Conservation (phyloP, 2,888 invertebrate genomes). For the Drosophila neonasuta region DNA sequence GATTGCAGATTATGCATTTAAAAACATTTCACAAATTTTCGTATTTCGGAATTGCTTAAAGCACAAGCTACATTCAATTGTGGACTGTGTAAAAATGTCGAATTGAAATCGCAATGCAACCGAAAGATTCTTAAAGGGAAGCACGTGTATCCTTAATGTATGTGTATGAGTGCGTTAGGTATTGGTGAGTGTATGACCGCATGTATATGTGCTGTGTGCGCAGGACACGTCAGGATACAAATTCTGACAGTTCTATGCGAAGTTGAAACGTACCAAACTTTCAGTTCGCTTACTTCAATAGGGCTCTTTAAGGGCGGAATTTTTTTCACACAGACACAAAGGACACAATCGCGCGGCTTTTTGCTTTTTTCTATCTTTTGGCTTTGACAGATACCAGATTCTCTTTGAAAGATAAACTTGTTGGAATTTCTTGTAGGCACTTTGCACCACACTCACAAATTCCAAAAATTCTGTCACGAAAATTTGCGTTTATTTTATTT, state of each 20-base stretch:
- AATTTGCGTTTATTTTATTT: constrained; percentile 34
- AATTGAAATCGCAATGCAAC: constrained; percentile 19
- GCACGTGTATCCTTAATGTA: constrained; percentile 63
- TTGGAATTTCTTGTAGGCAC: constrained; percentile 40
- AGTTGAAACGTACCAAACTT: constrained; percentile 67
- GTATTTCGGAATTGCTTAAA: constrained; percentile 46
- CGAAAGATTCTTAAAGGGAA: constrained; percentile 29
- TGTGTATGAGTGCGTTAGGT: constrained; percentile 12
- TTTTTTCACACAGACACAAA: constrained; percentile 48
- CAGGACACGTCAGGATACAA: constrained; percentile 73
- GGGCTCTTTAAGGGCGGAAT: constrained; percentile 66
- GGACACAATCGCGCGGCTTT: constrained; percentile 38
- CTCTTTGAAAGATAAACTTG: constrained; percentile 29
- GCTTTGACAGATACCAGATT: constrained; percentile 24
- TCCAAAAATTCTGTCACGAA: constrained; percentile 22
- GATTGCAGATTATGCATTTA: constrained; percentile 37
- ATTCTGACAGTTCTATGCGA: constrained; percentile 29
- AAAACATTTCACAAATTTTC: neutral
- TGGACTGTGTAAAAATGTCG: constrained; percentile 7
- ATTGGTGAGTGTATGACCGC: constrained; percentile 23
- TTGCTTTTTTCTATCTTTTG: constrained; percentile 15
- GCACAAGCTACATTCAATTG: constrained; percentile 41
- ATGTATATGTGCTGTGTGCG: constrained; percentile 54
- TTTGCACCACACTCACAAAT: constrained; percentile 27
- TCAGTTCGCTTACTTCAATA: constrained; percentile 66